A percentile compares a stretch with the other conserved stretches of the same genome.
Evolutionary conservation across 1,140 invertebrate genomes (phyloP).

Genomic region (Drosophila repletoides): DNA sequence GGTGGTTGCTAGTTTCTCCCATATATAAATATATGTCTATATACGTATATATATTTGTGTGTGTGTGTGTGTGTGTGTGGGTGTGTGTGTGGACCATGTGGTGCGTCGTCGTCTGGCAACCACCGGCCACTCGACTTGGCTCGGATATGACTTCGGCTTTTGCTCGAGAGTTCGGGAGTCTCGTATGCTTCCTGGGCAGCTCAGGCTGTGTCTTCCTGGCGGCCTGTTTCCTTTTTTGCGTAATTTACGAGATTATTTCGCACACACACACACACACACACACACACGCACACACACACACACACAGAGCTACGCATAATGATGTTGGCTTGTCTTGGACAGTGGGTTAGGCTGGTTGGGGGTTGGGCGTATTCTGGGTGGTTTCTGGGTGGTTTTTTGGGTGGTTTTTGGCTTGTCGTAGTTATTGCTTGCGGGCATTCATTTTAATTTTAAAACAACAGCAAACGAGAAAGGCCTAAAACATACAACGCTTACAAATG

Average conservation of each 20-base stretch:
- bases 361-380: not conserved
- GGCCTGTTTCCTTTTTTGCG: conserved; percentile 72
- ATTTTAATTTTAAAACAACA: conserved; percentile 81
- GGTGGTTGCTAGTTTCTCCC: conserved; percentile 36
- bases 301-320: conserved; percentile 78
- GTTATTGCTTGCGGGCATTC: conserved; percentile 80
- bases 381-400: conserved; percentile 15
- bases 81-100: conserved; percentile 50
- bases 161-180: conserved; percentile 9
- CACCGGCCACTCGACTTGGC: conserved; percentile 33
- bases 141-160: not conserved
- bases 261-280: conserved; percentile 51
- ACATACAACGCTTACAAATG: conserved; percentile 77
- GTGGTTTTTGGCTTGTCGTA: conserved; percentile 61
- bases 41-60: conserved; percentile 4
- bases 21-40: conserved; percentile 13
- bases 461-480: conserved; percentile 61
- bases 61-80: conserved; percentile 17
- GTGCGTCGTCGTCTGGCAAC: conserved; percentile 62
- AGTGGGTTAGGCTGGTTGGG: conserved; percentile 35
- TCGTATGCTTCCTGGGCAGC: conserved; percentile 11
- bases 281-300: conserved; percentile 34
- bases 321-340: conserved; percentile 79
- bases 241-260: conserved; percentile 81
- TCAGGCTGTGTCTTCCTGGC: conserved; percentile 36